These are phyloP conservation scores for Drosophila birchii DNA, from an alignment of 2,888 invertebrate species.

Conservation along the genomic window DNA sequence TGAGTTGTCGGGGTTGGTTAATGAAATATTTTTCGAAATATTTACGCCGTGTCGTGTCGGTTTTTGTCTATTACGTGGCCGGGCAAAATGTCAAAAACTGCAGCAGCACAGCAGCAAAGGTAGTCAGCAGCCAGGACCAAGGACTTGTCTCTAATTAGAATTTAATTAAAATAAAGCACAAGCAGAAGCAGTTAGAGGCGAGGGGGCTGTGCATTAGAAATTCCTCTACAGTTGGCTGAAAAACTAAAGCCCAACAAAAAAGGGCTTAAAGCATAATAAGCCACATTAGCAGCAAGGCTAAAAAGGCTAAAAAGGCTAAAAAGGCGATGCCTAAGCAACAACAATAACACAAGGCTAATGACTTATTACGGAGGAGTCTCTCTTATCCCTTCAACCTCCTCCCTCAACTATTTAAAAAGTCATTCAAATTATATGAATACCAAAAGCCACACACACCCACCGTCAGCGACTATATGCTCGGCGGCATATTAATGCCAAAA, in stretches of 20 bases:
- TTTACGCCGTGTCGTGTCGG: slow-evolving; percentile 45
- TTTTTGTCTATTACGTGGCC: slow-evolving; percentile 71
- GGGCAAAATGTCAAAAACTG: slow-evolving; percentile 79
- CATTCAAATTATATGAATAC: slow-evolving; percentile 82
- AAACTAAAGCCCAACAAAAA: slow-evolving; percentile 17
- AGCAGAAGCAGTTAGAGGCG: neutral
- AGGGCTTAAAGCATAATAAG: slow-evolving; percentile 75
- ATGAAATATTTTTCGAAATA: slow-evolving; percentile 80
- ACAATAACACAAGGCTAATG: slow-evolving; percentile 70
- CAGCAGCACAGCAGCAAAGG: slow-evolving; percentile 48
- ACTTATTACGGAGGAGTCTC: slow-evolving; percentile 72
- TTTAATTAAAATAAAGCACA: slow-evolving; percentile 82
- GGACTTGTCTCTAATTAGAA: slow-evolving; percentile 81
- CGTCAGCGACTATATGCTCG: slow-evolving; percentile 10
- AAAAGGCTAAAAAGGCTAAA: slow-evolving; percentile 28
- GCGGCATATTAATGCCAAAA: slow-evolving; percentile 79
- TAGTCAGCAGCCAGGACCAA: slow-evolving; percentile 19
- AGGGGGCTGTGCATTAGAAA: slow-evolving; percentile 22
- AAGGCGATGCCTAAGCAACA: slow-evolving; percentile 25
- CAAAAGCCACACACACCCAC: slow-evolving; percentile 43
- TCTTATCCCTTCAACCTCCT: neutral
- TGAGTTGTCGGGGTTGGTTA: slow-evolving; percentile 50
- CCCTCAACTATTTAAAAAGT: slow-evolving; percentile 83
- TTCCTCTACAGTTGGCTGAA: slow-evolving; percentile 1
- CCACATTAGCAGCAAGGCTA: slow-evolving; percentile 69